Base-by-base conservation (phyloP, 2,797 vertebrate species). In the Loriculus beryllinus region DNA sequence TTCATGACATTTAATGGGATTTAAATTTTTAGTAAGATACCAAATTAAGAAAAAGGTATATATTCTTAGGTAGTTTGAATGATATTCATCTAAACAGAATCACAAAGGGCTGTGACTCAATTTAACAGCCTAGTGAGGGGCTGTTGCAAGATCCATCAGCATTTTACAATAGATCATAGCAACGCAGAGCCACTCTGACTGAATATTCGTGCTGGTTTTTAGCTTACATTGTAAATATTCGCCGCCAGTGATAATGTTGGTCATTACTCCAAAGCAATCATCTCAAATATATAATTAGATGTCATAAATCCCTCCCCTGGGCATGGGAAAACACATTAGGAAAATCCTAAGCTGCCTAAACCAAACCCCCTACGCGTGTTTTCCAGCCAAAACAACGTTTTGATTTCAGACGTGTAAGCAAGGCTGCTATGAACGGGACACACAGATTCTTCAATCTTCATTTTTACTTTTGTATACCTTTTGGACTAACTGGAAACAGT, bases 191-290 rank as follows among this genome's bases (percentile, higher is more conserved):
- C 68, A 86, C 47, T 37, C 20, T 43, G 79, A 42, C 26, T 67
- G 52, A 88, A 35, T 70, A 92, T 49, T 64, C 2, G 2, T 63
- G 65, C 64, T 33, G 15, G 6, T 42, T 93, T 94, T 87, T 65
- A 85, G 56, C 29, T 92, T 82, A 54, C 64, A 37, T 26, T 49
- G 52, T 85, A 95, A 95, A 93, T 94, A 93, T 82, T 96, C 95
- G 78, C 75, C 1, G 4, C 31, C 69, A 82, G 62, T 65, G 75
- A 87, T 93, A 86, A 93, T 80, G 64, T 68, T 0, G 2, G 84
- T 94, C 88, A 77, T 95, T 93, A 90, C 48, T 78, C 56, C 67
- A 68, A 79, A 93, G 57, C 35, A 93, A 84, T 95, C 68, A 62
- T 77, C 78, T 92, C 69, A 77, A 85, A 85, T 62, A 20, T 87